Percentiles rank a stretch among this genome's conserved stretches.
Evolutionary conservation across 2,888 invertebrate species (phyloP).

Genomic region (Carpatolechia fugitivella): DNA sequence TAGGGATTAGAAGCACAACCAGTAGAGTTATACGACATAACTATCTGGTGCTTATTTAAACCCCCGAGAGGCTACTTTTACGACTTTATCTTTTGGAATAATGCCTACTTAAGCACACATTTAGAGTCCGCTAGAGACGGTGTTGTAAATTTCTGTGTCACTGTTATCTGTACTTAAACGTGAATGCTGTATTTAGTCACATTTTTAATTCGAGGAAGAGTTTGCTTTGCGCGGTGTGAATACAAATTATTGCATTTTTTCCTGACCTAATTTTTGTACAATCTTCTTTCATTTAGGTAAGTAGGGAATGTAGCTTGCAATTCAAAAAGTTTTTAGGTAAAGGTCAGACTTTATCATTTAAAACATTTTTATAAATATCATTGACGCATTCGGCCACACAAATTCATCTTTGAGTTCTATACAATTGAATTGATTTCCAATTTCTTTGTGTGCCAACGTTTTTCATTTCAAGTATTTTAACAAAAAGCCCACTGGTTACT

Average conservation of each 20-base stretch:
- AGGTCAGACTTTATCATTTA: too few relatives aligned
- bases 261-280: too few relatives aligned
- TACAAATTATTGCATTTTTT: background rate
- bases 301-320: too few relatives aligned
- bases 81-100: constrained; percentile 66
- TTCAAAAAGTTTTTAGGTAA: background rate
- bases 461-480: too few relatives aligned
- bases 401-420: too few relatives aligned
- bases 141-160: constrained; percentile 13
- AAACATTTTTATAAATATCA: too few relatives aligned
- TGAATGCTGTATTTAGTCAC: background rate
- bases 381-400: too few relatives aligned
- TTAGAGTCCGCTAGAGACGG: constrained; percentile 23
- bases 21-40: constrained; percentile 35
- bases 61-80: constrained; percentile 48
- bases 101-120: constrained; percentile 62
- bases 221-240: background rate
- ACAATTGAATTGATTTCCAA: too few relatives aligned
- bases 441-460: too few relatives aligned
- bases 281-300: too few relatives aligned
- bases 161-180: constrained; percentile 11
- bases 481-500: background rate
- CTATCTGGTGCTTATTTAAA: constrained; percentile 28
- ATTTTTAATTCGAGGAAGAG: background rate
- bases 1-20: constrained; percentile 54